Evolutionary conservation across 2,888 invertebrate species (phyloP), one percentile per base, ranked within the genome.

Genomic region (Hemaris fuciformis): DNA sequence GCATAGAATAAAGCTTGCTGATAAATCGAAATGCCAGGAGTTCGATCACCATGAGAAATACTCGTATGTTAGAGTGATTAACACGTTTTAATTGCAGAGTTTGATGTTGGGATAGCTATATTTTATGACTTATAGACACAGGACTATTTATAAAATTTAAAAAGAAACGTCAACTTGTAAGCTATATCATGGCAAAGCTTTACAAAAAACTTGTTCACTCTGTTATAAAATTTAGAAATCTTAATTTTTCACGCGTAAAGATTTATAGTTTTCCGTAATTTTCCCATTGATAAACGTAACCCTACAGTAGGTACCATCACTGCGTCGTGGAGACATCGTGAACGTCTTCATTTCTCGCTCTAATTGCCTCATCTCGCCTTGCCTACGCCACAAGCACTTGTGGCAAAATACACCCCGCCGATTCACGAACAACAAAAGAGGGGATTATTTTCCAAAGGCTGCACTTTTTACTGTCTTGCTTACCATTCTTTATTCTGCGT

Each of bases 361-460:
- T 88, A 80, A 81, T 90, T 87, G 87, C 69, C 64, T 68, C 63
- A 59, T 66, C 63, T 59, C 53, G 61, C 64, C 63, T 46, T 18
- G 38, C 25, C 41, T 34, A 60, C 48, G 10, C 48, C 18, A 13
- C 34, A 71, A 68, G 65, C 76, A 79, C 71, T 79, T 81, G 80
- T 79, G 77, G 72, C 75, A 68, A 80, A 78, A 72, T 53, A 60
- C 25, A 18, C 60, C 46, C 58, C 64, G 64, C 65, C 72, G 67
- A 68, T 61, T 61, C 68, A 69, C 65, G 64, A 38, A n/a, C 64
- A 68, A 46, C 59, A 64, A 68, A 77, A 87, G 88, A 85, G 91
- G 91, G 91, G 91, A 85, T 85, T 79, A 81, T 88, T 88, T 88
- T 88, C 90, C 88, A 85, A 82, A 87, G 85, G 75, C 81, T 87